Evolutionary conservation across 2,113 vertebrate species (phyloP).

Genomic region (Clarias macrocephalus): DNA sequence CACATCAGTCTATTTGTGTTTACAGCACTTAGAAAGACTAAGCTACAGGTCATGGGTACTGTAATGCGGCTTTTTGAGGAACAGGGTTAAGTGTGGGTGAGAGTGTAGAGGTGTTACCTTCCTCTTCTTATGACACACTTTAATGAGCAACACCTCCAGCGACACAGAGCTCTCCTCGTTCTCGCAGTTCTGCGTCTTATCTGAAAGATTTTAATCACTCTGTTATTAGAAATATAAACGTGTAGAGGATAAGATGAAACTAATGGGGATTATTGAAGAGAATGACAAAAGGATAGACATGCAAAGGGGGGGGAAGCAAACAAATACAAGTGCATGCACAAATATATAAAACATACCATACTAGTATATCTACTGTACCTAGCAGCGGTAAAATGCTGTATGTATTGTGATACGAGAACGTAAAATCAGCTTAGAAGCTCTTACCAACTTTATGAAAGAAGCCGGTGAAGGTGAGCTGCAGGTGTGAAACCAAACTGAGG

Average conservation of each 20-base stretch:
- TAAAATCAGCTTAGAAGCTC: constrained; percentile 53
- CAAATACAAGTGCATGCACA: background rate
- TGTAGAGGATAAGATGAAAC: too few relatives aligned
- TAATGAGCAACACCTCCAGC: constrained; percentile 97
- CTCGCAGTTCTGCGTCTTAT: constrained; percentile 98
- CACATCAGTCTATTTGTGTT: background rate
- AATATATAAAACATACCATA: too few relatives aligned
- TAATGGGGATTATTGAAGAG: background rate
- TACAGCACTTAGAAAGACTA: background rate
- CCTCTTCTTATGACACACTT: constrained; percentile 99
- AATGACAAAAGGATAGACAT: background rate
- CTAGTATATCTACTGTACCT: too few relatives aligned
- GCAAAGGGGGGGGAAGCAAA: too few relatives aligned
- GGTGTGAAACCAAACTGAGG: constrained; percentile 90
- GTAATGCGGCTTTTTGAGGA: background rate
- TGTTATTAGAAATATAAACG: too few relatives aligned
- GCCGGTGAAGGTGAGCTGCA: constrained; percentile 98
- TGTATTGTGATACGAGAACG: background rate
- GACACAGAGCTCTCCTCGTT: constrained; percentile 98
- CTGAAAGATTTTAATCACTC: constrained; percentile 64
- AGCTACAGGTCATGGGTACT: background rate
- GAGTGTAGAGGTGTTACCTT: constrained; percentile 77
- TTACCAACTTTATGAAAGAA: constrained; percentile 99
- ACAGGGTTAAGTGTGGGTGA: background rate
- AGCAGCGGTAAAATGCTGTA: too few relatives aligned